Conservation (phyloP, 2,113 vertebrate genomes). For the Falco punctatus region DNA sequence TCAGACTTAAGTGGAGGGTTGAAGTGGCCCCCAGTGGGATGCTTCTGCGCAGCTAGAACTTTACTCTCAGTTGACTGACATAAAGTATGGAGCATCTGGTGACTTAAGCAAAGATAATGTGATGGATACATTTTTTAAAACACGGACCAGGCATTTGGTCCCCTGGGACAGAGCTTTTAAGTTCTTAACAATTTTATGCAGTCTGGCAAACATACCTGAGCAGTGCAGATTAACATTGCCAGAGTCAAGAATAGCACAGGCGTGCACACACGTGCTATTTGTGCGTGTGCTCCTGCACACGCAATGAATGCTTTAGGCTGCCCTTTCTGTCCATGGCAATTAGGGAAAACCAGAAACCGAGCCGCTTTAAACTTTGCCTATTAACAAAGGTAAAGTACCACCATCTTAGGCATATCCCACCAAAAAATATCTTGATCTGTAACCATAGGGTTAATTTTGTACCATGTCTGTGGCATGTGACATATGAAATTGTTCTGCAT, state of each 20-base stretch:
- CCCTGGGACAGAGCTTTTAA: background rate
- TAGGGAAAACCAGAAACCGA: background rate
- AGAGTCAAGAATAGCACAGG: background rate
- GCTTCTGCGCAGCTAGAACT: background rate
- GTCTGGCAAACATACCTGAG: background rate
- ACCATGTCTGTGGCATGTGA: background rate
- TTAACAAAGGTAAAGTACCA: background rate
- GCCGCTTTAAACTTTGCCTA: background rate
- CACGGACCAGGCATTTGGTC: background rate
- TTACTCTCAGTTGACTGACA: background rate
- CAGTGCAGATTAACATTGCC: background rate
- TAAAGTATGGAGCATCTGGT: background rate
- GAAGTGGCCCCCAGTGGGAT: background rate
- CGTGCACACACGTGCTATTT: fast-evolving
- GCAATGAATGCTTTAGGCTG: background rate
- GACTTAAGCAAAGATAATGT: background rate
- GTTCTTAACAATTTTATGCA: background rate
- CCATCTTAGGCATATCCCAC: background rate
- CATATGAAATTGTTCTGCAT: background rate
- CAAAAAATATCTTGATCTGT: fast-evolving
- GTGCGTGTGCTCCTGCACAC: background rate
- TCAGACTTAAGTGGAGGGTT: background rate
- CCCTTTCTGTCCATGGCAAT: background rate
- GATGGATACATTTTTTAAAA: background rate
- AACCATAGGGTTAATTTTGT: background rate